Percentiles rank a stretch among this genome's conserved stretches.
Conservation (phyloP, 1,140 invertebrate species). For the Ruditapes philippinarum region DNA sequence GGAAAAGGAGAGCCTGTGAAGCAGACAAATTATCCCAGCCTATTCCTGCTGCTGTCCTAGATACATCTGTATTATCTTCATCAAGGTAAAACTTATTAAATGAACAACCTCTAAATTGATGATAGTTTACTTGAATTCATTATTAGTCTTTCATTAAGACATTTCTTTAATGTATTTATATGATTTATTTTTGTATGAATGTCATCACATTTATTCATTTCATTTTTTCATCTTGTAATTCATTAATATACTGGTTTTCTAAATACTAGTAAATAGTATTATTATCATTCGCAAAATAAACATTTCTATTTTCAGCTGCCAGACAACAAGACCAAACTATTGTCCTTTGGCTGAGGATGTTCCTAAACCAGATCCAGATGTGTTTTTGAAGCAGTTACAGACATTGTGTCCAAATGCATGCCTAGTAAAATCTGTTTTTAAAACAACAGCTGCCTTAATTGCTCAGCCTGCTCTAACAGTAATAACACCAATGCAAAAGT, state of each 20-base stretch:
- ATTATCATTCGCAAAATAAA: not conserved
- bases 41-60: constrained; percentile 7
- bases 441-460: not conserved
- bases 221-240: not conserved
- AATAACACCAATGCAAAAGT: not conserved
- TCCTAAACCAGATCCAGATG: not conserved
- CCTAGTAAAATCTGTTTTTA: not conserved
- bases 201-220: not conserved
- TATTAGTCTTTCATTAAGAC: too few species aligned
- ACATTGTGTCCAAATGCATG: constrained; percentile 31
- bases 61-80: not conserved
- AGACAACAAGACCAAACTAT: constrained; percentile 9
- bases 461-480: not conserved
- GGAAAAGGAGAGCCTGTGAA: constrained; percentile 6
- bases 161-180: too few species aligned
- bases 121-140: too few species aligned
- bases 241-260: not conserved
- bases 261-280: not conserved
- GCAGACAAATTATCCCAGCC: not conserved
- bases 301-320: not conserved
- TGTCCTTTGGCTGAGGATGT: not conserved
- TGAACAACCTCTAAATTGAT: too few species aligned
- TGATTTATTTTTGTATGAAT: not conserved
- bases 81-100: too few species aligned
- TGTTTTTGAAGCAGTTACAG: not conserved